Evolutionary conservation across 1,140 invertebrate genomes (phyloP).

Genomic region (Euwallacea fornicatus): DNA sequence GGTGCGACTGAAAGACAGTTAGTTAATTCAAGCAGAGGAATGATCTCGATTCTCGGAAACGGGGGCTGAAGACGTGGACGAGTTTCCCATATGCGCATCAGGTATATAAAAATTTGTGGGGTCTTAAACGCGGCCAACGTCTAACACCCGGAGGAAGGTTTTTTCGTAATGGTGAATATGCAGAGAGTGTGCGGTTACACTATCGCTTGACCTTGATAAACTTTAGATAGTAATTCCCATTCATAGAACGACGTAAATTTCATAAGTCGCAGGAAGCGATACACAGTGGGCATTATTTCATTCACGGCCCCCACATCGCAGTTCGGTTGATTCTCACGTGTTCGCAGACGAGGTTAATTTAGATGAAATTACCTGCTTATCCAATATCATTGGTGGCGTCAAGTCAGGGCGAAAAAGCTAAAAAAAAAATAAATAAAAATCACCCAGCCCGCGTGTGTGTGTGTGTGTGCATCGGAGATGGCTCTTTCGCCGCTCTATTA

Average conservation of each 20-base stretch:
- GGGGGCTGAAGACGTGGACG: no score
- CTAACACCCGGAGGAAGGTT: background rate
- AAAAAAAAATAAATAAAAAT: no score
- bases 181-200: slow-evolving; percentile 13
- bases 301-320: slow-evolving; percentile 9
- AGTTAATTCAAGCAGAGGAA: background rate
- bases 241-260: slow-evolving; percentile 34
- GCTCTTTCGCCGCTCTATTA: no score
- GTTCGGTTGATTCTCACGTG: no score
- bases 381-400: no score
- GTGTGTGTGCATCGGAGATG: no score
- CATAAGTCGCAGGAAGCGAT: slow-evolving; percentile 25
- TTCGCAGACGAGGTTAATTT: no score
- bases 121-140: background rate
- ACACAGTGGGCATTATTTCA: slow-evolving; percentile 22
- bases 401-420: no score
- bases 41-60: background rate
- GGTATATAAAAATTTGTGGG: background rate
- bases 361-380: no score
- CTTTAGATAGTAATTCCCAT: slow-evolving; percentile 37
- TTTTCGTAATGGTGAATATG: slow-evolving; percentile 9
- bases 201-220: slow-evolving; percentile 38
- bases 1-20: background rate
- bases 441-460: no score
- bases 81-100: no score